These are phyloP conservation scores for Pogonocherus hispidulus DNA, from an alignment of 2,888 invertebrate genomes.

Conservation along the genomic window DNA sequence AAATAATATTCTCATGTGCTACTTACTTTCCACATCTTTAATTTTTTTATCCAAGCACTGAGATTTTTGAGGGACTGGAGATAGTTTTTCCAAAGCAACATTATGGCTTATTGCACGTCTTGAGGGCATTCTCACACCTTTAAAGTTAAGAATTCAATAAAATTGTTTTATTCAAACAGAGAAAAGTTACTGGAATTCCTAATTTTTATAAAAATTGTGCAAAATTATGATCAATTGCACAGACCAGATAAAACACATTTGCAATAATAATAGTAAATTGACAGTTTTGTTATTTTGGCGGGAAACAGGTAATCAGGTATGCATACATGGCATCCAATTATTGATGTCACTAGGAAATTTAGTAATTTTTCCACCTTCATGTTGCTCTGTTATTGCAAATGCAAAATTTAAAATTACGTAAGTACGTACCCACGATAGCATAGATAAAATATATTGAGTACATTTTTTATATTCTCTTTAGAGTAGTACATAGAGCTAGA, in stretches of 20 bases:
- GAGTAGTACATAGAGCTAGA: too few relatives aligned
- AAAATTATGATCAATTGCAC: too few relatives aligned
- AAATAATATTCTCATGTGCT: background rate
- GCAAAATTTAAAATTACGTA: background rate
- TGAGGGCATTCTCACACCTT: background rate
- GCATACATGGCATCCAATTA: too few relatives aligned
- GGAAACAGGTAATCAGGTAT: background rate
- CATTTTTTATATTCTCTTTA: too few relatives aligned
- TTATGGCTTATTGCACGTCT: background rate
- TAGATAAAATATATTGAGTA: too few relatives aligned
- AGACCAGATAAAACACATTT: too few relatives aligned
- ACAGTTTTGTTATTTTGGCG: background rate
- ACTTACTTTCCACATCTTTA: constrained; percentile 18
- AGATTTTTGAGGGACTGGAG: background rate
- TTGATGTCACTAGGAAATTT: background rate
- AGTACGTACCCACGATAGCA: too few relatives aligned
- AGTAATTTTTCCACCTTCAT: background rate
- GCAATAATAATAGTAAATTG: too few relatives aligned
- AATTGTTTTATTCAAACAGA: too few relatives aligned
- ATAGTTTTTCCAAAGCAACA: background rate
- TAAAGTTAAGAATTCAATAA: too few relatives aligned
- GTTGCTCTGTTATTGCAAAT: background rate
- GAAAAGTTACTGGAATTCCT: too few relatives aligned
- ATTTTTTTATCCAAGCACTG: background rate
- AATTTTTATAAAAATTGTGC: too few relatives aligned